Evolutionary conservation across 2,113 vertebrate species (phyloP), one percentile per base, ranked within the genome.

Genomic region (Struthidea cinerea): DNA sequence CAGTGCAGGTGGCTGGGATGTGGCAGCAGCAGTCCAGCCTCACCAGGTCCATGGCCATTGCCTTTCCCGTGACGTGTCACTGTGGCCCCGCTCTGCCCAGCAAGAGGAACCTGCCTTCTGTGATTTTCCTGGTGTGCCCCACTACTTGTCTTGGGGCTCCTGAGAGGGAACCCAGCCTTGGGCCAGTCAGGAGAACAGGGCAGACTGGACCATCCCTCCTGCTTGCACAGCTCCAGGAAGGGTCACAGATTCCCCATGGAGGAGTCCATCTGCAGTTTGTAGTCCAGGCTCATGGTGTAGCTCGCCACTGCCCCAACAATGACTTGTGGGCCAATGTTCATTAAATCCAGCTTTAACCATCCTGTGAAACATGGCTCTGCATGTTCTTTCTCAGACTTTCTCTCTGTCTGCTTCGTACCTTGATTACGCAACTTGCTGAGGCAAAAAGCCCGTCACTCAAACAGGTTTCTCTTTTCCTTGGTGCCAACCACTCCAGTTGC

Each of bases 251-350:
- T 7, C 14, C 28, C 35, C 24, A 3, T 1, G 3, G 21, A 61
- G 10, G 17, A 42, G 30, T 15, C 41, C 41, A 11, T 17, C 47
- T 63, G 32, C 47, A 61, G 76, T 60, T 55, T 63, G 68, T 52
- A 80, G 49, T 35, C 57, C 59, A 42, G 27, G 56, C 30, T 87
- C 33, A 53, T 0, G 0, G 3, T 5, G 11, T 7, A 32, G 46
- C 12, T 42, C 37, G 32, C 20, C 33, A 10, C 27, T 47, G 50
- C 24, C 32, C 46, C 57, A 79, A 0, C 39, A 39, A 4, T 22
- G 56, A 26, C 37, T 27, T 67, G 26, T 7, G 39, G 46, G 33
- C 30, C 60, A 56, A 15, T 21, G 7, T 16, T 80, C 26, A 11
- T 61, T 24, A 28, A 64, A 59, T 16, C 22, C 46, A 50, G 18